These are phyloP conservation scores for Spea hammondii DNA, from an alignment of 2,797 vertebrate species.

Conservation along the genomic window DNA sequence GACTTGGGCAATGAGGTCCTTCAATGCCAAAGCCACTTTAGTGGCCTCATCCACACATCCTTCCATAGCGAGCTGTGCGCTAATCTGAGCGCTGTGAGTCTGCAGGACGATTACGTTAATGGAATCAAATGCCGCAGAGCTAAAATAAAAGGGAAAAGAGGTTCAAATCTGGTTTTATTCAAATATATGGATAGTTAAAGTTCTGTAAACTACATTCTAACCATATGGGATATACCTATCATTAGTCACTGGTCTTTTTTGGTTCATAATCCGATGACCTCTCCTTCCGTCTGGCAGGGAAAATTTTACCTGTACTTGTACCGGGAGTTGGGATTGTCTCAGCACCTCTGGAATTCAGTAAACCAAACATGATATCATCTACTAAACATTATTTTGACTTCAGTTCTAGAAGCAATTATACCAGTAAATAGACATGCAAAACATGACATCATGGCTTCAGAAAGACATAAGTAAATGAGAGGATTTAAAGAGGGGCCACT, in stretches of 20 bases:
- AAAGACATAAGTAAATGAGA: no score
- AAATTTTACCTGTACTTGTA: conserved; percentile 34
- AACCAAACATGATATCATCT: not conserved
- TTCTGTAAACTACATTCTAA: not conserved
- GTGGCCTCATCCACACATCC: conserved; percentile 70
- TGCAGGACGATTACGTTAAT: conserved; percentile 70
- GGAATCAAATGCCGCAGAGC: conserved; percentile 60
- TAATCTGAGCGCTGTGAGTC: conserved; percentile 75
- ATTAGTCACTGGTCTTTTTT: conserved; percentile 42
- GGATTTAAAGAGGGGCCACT: no score
- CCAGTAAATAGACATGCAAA: no score
- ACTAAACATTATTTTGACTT: no score
- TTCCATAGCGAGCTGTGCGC: conserved; percentile 72
- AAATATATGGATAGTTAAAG: no score
- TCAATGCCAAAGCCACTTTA: conserved; percentile 65
- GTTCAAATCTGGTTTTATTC: no score
- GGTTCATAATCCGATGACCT: conserved; percentile 24
- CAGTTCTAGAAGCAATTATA: no score
- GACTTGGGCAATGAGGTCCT: conserved; percentile 67
- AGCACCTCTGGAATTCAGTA: conserved; percentile 26
- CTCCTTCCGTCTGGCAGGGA: conserved; percentile 31
- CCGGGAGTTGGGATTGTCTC: conserved; percentile 34
- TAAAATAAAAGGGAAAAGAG: conserved; percentile 36
- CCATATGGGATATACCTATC: conserved; percentile 23
- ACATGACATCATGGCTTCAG: no score